A percentile compares a stretch with the other conserved stretches of the same genome.
Conservation (phyloP, 2,888 invertebrate genomes). For the Scaptomyza parva region DNA sequence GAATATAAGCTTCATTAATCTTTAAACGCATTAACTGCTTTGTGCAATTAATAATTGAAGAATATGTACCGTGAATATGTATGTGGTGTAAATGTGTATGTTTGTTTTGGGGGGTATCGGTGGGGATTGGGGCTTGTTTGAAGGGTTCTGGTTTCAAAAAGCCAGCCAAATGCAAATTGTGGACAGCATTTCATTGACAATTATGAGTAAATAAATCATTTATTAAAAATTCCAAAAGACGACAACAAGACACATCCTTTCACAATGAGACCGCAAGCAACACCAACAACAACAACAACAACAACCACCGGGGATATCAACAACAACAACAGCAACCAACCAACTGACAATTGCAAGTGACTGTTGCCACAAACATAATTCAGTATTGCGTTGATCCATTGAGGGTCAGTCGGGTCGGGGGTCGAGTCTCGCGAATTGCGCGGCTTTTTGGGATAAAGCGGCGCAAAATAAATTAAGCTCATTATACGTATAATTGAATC, state of each 20-base stretch:
- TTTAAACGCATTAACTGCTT: conserved; percentile 1
- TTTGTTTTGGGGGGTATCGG: too few relatives aligned
- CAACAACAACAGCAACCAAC: conserved; percentile 16
- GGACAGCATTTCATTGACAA: conserved; percentile 60
- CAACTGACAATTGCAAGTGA: conserved; percentile 38
- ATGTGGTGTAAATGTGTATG: too few relatives aligned
- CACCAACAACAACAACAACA: conserved; percentile 23
- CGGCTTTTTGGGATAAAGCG: conserved; percentile 58
- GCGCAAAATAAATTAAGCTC: conserved; percentile 79
- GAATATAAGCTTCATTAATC: too few relatives aligned
- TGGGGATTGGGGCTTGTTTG: too few relatives aligned
- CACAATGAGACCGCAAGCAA: conserved; percentile 37
- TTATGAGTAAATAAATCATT: conserved; percentile 59
- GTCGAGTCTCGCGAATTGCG: conserved; percentile 22
- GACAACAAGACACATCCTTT: conserved; percentile 51
- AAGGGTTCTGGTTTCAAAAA: conserved; percentile 53
- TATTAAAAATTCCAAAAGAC: conserved; percentile 38
- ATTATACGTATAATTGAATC: conserved; percentile 77
- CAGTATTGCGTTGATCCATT: conserved; percentile 46
- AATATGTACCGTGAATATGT: conserved; percentile 1
- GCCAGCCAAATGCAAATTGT: conserved; percentile 48
- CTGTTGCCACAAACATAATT: conserved; percentile 58
- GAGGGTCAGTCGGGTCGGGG: conserved; percentile 9
- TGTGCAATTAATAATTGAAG: conserved; percentile 30
- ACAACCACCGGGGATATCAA: conserved; percentile 12